Percentiles rank a stretch among this genome's conserved stretches.
These are phyloP conservation scores for Catonia carolina DNA, from an alignment of 2,888 invertebrate species.

Conservation along the genomic window DNA sequence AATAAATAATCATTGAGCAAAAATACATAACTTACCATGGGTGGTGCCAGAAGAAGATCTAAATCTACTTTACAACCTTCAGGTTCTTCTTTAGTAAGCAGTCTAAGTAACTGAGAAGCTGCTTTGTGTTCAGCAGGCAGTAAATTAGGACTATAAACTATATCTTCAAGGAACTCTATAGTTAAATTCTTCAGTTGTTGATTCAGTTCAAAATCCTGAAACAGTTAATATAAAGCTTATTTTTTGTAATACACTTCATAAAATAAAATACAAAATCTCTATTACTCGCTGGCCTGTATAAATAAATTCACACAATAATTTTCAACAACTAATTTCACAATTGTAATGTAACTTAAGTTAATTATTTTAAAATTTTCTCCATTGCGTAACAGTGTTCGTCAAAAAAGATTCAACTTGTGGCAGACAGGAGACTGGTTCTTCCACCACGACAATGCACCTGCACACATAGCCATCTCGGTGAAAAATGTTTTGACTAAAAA, in stretches of 20 bases:
- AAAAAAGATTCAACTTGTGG: no score
- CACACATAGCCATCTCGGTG: no score
- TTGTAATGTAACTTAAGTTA: no score
- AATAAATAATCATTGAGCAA: no score
- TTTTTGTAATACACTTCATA: not conserved
- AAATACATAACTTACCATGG: constrained; percentile 49
- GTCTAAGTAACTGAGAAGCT: constrained; percentile 69
- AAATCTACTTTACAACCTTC: constrained; percentile 61
- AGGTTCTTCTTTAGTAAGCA: constrained; percentile 68
- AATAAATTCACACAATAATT: no score
- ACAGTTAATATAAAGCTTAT: not conserved
- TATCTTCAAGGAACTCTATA: constrained; percentile 81
- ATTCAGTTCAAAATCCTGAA: constrained; percentile 70
- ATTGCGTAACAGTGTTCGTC: no score
- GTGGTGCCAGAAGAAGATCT: constrained; percentile 58
- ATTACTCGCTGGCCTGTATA: no score
- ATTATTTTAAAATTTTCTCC: no score
- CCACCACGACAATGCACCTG: no score
- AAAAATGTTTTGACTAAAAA: no score
- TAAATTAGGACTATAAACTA: constrained; percentile 73
- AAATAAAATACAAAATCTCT: not conserved
- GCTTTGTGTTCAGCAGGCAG: constrained; percentile 85
- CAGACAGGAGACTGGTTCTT: no score
- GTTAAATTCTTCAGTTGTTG: constrained; percentile 65
- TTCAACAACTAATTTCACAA: no score